These are phyloP conservation scores for Nylanderia fulva DNA, from an alignment of 1,140 invertebrate genomes.

Conservation along the genomic window DNA sequence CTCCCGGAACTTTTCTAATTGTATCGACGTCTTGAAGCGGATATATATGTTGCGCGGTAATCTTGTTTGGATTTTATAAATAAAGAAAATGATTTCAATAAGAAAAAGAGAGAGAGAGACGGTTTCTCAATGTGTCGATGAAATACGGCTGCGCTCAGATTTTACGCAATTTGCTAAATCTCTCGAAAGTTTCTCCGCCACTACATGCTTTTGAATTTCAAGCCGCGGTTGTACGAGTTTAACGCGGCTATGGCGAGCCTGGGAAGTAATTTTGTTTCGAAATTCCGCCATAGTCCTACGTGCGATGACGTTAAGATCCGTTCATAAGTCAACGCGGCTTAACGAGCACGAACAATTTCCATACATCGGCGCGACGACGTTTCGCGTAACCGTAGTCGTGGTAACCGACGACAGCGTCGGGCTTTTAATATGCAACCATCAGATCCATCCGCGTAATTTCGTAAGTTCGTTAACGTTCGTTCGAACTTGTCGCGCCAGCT, in stretches of 20 bases:
- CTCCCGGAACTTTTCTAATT: neutral
- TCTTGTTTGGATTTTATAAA: neutral
- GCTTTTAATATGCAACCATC: slow-evolving; percentile 62
- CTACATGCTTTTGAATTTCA: slow-evolving; percentile 28
- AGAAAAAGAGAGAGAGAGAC: slow-evolving; percentile 13
- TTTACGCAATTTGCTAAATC: slow-evolving; percentile 26
- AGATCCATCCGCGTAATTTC: slow-evolving; percentile 36
- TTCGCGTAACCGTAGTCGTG: slow-evolving; percentile 25
- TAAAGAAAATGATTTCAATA: slow-evolving; percentile 11
- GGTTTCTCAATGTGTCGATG: neutral
- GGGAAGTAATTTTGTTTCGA: slow-evolving; percentile 57
- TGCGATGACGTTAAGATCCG: slow-evolving; percentile 49
- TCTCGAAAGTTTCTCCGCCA: slow-evolving; percentile 36
- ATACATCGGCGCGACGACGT: slow-evolving; percentile 53
- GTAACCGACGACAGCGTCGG: slow-evolving; percentile 34
- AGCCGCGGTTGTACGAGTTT: slow-evolving; percentile 39
- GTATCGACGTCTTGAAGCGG: neutral
- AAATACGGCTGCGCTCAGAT: slow-evolving; percentile 18
- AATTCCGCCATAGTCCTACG: slow-evolving; percentile 47
- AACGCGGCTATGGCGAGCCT: slow-evolving; percentile 47
- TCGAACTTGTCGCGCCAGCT: slow-evolving; percentile 10
- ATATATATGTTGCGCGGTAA: neutral
- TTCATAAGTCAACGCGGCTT: slow-evolving; percentile 62
- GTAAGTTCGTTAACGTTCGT: slow-evolving; percentile 60
- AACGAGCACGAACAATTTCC: slow-evolving; percentile 63